A percentile compares a stretch with the other conserved stretches of the same genome.
Evolutionary conservation across 92 coral and sea anemone species (phyloP).

Genomic region (Pocillopora grandis): DNA sequence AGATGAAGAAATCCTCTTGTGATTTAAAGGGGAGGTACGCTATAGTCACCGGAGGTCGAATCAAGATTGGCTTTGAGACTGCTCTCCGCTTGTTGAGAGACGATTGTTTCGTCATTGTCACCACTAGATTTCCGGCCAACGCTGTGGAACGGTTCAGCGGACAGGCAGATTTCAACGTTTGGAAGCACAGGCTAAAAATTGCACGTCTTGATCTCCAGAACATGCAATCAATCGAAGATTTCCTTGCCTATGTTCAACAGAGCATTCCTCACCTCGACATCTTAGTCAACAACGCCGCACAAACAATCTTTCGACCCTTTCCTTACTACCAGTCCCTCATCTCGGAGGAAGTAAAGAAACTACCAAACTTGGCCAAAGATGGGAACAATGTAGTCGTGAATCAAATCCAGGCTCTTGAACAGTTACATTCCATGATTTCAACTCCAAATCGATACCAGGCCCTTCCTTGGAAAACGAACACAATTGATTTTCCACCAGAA

Average conservation of each 20-base stretch:
- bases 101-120: slow-evolving; percentile 37
- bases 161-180: slow-evolving; percentile 32
- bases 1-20: slow-evolving; percentile 34
- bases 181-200: slow-evolving; percentile 50
- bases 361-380: slow-evolving; percentile 36
- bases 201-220: slow-evolving; percentile 30
- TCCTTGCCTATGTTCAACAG: slow-evolving; percentile 24
- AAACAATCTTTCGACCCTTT: slow-evolving; percentile 41
- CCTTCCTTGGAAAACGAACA: slow-evolving; percentile 5
- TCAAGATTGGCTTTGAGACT: slow-evolving; percentile 49
- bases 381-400: slow-evolving; percentile 23
- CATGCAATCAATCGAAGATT: slow-evolving; percentile 28
- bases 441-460: background rate
- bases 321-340: slow-evolving; percentile 34
- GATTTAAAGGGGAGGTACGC: slow-evolving; percentile 38
- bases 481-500: slow-evolving; percentile 30
- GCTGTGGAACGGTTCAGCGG: slow-evolving; percentile 32
- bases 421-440: background rate
- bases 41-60: slow-evolving; percentile 47
- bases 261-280: slow-evolving; percentile 50
- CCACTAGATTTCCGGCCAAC: slow-evolving; percentile 44
- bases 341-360: slow-evolving; percentile 1
- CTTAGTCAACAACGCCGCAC: slow-evolving; percentile 52
- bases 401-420: slow-evolving; percentile 1
- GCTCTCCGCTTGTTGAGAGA: slow-evolving; percentile 43